Conservation (phyloP, 1,140 invertebrate genomes). For the Caerostris darwini region DNA sequence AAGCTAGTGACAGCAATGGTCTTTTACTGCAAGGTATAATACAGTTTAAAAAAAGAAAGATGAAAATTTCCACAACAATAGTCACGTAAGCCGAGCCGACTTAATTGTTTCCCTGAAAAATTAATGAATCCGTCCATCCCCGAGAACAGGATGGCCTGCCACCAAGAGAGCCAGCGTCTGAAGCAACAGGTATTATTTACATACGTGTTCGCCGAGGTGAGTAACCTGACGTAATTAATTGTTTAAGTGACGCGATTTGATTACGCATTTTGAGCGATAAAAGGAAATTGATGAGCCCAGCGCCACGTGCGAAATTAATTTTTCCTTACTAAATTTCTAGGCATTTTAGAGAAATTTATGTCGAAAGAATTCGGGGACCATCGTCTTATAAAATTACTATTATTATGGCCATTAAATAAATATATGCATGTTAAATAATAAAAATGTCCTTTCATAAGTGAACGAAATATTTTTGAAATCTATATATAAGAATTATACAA, state of each 20-base stretch:
- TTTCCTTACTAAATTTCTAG: not conserved
- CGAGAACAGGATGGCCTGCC: not conserved
- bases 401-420: too few relatives aligned
- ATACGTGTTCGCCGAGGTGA: not conserved
- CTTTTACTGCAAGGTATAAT: too few relatives aligned
- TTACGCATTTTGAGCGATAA: slow-evolving; percentile 28
- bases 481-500: too few relatives aligned
- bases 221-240: slow-evolving; percentile 31
- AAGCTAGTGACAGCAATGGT: too few relatives aligned
- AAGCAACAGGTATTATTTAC: not conserved
- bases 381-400: not conserved
- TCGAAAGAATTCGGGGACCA: not conserved
- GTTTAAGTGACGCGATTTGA: slow-evolving; percentile 42
- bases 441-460: too few relatives aligned
- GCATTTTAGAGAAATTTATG: not conserved
- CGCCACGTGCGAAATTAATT: slow-evolving; percentile 36
- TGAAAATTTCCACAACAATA: not conserved
- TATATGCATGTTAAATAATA: too few relatives aligned
- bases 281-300: slow-evolving; percentile 17
- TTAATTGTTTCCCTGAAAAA: not conserved
- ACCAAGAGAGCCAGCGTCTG: not conserved
- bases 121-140: not conserved
- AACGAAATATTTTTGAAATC: too few relatives aligned
- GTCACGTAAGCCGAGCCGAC: not conserved
- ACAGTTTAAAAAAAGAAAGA: not conserved